Evolutionary conservation across 2,113 vertebrate species (phyloP).

Genomic region (Alosa alosa): DNA sequence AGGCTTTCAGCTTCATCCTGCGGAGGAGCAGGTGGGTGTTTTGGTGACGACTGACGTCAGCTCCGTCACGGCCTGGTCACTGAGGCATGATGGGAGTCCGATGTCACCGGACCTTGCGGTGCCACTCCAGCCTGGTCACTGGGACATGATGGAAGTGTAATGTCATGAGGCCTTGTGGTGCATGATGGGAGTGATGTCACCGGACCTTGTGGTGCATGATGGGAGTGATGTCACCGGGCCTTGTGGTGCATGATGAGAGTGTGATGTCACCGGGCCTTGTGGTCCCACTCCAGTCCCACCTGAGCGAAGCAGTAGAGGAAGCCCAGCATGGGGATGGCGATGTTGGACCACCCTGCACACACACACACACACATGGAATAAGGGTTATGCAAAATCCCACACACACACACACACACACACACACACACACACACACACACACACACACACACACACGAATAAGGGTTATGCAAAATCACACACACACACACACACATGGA

Average conservation of each 20-base stretch:
- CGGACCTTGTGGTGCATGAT: not conserved
- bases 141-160: too few species aligned
- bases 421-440: not conserved
- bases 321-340: slow-evolving; percentile 62
- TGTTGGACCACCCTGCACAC: slow-evolving; percentile 65
- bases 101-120: not conserved
- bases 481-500: not conserved
- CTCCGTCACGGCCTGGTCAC: not conserved
- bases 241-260: not conserved
- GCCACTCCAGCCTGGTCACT: not conserved
- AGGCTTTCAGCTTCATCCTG: not conserved
- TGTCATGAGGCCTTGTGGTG: not conserved
- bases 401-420: not conserved
- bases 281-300: slow-evolving; percentile 69
- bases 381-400: not conserved
- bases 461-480: not conserved
- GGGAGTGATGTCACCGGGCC: not conserved
- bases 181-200: not conserved
- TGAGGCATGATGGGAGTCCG: not conserved
- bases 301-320: slow-evolving; percentile 78
- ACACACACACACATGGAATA: not conserved
- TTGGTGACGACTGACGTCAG: slow-evolving; percentile 3
- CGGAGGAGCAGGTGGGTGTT: not conserved
- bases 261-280: not conserved
- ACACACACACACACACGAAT: too few species aligned